Evolutionary conservation across 2,113 vertebrate species (phyloP).

Genomic region (Neolamprologus sp.): DNA sequence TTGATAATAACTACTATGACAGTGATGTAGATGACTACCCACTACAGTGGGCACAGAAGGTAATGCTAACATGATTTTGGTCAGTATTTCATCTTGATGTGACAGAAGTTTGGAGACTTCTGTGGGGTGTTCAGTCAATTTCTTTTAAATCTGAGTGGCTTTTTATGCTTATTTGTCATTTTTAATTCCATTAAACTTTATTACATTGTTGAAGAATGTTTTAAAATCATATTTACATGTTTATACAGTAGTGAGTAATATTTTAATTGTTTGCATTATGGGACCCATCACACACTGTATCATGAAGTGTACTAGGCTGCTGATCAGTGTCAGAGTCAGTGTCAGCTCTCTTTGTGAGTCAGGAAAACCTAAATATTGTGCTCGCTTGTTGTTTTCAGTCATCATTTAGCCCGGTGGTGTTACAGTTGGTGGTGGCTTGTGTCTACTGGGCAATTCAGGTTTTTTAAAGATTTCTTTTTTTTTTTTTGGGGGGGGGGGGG

Average conservation of each 20-base stretch:
- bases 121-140: background rate
- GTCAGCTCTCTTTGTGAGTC: background rate
- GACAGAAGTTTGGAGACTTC: background rate
- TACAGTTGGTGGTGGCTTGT: background rate
- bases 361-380: background rate
- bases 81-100: background rate
- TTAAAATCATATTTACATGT: background rate
- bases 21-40: background rate
- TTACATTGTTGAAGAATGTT: background rate
- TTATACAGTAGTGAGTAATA: background rate
- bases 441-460: background rate
- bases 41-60: background rate
- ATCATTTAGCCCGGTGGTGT: background rate
- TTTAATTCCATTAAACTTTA: background rate
- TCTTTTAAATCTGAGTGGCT: background rate
- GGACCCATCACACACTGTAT: background rate
- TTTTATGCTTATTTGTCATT: background rate
- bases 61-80: background rate
- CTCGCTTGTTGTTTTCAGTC: background rate
- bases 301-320: background rate
- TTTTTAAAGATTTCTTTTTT: background rate
- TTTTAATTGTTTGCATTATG: background rate
- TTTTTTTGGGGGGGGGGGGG: fast-evolving
- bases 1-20: background rate
- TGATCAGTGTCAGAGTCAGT: background rate